phyloP scores from a whole-genome alignment of 2,797 vertebrate genomes.

The Acipenser transmontanus region DNA sequence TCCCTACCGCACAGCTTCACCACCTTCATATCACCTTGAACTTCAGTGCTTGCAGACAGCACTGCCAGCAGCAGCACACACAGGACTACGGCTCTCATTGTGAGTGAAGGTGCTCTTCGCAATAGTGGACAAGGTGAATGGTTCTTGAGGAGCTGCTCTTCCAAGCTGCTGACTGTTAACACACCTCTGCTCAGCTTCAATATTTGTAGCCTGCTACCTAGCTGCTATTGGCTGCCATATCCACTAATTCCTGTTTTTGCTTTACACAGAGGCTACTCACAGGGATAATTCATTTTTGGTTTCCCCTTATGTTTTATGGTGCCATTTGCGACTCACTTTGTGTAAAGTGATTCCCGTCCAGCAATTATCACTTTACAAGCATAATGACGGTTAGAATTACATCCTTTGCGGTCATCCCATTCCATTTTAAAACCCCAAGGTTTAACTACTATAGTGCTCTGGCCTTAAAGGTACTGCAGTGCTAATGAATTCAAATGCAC shows the following conservation, averaged over 20 bases:
- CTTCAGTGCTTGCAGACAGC: conserved; percentile 22
- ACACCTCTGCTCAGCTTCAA: conserved; percentile 13
- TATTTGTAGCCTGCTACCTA: conserved; percentile 8
- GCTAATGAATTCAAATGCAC: neutral
- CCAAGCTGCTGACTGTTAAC: conserved; percentile 16
- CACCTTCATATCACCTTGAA: conserved; percentile 39
- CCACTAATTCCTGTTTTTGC: conserved; percentile 16
- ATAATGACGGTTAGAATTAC: conserved; percentile 17
- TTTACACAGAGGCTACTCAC: neutral
- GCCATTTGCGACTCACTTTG: conserved; percentile 21
- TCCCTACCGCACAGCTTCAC: conserved; percentile 57
- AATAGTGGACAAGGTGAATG: conserved; percentile 10
- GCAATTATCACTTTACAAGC: conserved; percentile 45
- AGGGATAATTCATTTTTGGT: conserved; percentile 13
- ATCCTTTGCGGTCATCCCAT: conserved; percentile 7
- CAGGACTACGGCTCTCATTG: conserved; percentile 49
- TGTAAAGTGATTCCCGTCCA: conserved; percentile 28
- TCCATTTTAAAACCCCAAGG: neutral
- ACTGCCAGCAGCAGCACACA: conserved; percentile 38
- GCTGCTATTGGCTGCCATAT: conserved; percentile 25
- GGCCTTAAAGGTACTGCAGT: conserved; percentile 3
- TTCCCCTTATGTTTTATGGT: conserved; percentile 35
- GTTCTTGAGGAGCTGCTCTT: conserved; percentile 17
- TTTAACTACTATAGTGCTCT: conserved; percentile 15
- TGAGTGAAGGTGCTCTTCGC: conserved; percentile 26